Percentiles rank a stretch among this genome's conserved stretches.
These are phyloP conservation scores for Eidolon dupreanum DNA, from an alignment of 2,797 vertebrate species.

Conservation along the genomic window DNA sequence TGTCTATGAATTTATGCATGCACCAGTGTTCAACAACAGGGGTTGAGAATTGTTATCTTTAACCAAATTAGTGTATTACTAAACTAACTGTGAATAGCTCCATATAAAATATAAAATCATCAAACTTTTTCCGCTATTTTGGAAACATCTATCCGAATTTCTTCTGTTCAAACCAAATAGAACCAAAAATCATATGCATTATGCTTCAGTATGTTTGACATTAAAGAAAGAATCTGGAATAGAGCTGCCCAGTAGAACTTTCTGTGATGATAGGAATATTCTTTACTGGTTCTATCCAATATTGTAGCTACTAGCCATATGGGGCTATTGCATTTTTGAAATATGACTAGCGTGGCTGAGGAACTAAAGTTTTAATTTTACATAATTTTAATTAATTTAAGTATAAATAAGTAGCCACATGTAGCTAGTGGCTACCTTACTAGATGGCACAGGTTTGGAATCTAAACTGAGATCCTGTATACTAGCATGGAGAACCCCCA, in stretches of 20 bases:
- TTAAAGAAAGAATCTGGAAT: neutral
- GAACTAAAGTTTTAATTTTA: neutral
- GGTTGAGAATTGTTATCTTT: neutral
- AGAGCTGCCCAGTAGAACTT: neutral
- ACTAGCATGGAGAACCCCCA: neutral
- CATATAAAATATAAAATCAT: neutral
- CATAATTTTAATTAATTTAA: neutral
- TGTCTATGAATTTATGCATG: neutral
- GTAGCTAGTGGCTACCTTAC: neutral
- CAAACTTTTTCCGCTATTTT: neutral
- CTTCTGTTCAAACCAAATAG: neutral
- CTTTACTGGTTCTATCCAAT: accelerated
- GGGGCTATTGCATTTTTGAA: neutral
- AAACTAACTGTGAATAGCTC: neutral
- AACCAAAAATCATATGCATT: neutral
- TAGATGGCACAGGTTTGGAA: neutral
- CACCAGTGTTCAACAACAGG: too few relatives aligned
- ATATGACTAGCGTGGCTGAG: neutral
- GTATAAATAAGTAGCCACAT: neutral
- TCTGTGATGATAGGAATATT: neutral
- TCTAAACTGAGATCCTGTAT: neutral
- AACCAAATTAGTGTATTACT: neutral
- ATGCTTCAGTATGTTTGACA: neutral
- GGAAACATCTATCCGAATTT: neutral
- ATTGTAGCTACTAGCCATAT: neutral